Base-by-base conservation (phyloP, 2,888 invertebrate genomes). In the Patella pellucida region DNA sequence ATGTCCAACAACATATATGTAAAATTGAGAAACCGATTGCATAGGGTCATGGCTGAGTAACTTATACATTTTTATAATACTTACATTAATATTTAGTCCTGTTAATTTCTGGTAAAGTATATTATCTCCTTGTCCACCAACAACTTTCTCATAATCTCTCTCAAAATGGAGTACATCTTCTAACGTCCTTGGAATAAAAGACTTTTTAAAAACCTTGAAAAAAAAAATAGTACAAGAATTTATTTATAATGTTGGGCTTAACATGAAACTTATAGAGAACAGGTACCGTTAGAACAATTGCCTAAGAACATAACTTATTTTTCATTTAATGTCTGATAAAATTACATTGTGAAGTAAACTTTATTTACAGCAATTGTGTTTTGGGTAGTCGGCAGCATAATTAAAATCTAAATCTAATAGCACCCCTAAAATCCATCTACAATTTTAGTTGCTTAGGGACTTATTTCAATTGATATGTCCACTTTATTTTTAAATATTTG, bases 151-250 rank as follows among this genome's bases (percentile, higher is more conserved):
- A 73, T 96, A 95, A 90, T 99, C 98, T 52, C 96, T 82, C 78
- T 92, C 92, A 80, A 90, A 91, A 79, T 92, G 86, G 2, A 90
- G 90, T 87, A 96, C 97, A 93, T 99, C 96, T 82, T 95, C 95
- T 76, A 99, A 93, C 82, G 95, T 94, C 89, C 97, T 95, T 0
- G 99, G 99, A 90, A 99, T 99, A 90, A 94, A 99, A 4, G 95
- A 94, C 89, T 95, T 94, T 90, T 97, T 96, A 91, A 99, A 99
- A 52, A 90, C 96, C 88, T 90, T 79, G 5, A 78, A 78, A 72
- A 62, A 51, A 71, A 72, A 72, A 7, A 62, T 2, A n/a, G 1
- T 27, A 2, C 27, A 27, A 27, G 27, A 27, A 62, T 56, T 19
- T 16, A 0, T 5, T 19, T 4, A 62, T 3, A 19, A 62, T 3